Percentiles rank a stretch among this genome's conserved stretches.
These are phyloP conservation scores for Ommatoiulus sabulosus DNA, from an alignment of 2,888 invertebrate genomes.

Conservation along the genomic window DNA sequence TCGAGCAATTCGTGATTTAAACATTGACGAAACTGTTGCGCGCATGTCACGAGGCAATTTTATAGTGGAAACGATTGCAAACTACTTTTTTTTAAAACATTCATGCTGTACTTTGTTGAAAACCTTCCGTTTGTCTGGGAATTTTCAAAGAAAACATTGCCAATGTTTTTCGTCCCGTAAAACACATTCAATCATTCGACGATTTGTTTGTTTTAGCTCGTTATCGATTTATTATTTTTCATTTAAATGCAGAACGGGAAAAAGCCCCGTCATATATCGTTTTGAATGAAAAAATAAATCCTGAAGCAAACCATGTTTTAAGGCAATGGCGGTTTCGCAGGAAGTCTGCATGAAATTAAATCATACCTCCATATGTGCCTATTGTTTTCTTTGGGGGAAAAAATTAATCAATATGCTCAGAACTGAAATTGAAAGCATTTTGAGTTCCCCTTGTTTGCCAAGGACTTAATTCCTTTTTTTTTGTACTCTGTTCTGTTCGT, in stretches of 20 bases:
- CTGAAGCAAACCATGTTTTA: neutral
- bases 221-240: conserved; percentile 14
- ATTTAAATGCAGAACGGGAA: neutral
- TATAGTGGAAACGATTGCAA: neutral
- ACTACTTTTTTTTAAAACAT: neutral
- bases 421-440: conserved; percentile 25
- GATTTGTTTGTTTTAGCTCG: neutral
- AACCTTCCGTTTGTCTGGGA: neutral
- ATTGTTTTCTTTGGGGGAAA: neutral
- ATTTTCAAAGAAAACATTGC: neutral
- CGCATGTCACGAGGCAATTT: neutral
- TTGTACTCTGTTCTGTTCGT: neutral
- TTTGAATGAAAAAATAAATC: neutral
- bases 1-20: too few relatives aligned
- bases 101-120: neutral
- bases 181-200: neutral
- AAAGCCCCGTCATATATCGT: neutral
- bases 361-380: neutral
- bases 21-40: neutral
- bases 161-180: neutral
- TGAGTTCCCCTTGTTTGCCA: conserved; percentile 12
- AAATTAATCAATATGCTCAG: neutral
- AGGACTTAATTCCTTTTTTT: conserved; percentile 1
- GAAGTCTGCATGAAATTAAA: neutral
- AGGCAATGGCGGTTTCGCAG: neutral